These are phyloP conservation scores for Drosophila paulistorum DNA, from an alignment of 1,140 invertebrate genomes.

Conservation along the genomic window DNA sequence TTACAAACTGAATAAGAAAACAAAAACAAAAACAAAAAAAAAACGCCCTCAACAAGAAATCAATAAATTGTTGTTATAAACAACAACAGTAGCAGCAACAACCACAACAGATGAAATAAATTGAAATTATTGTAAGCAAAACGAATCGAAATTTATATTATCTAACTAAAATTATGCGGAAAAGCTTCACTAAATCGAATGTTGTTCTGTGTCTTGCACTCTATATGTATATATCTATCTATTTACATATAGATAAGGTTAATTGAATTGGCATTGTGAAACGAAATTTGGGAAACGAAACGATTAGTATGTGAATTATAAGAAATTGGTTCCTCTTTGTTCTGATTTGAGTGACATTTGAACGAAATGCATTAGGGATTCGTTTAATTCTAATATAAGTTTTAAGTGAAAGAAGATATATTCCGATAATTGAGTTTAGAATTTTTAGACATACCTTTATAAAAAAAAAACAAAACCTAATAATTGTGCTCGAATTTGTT, in stretches of 20 bases:
- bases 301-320: conserved; percentile 10
- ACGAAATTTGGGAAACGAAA: conserved; percentile 68
- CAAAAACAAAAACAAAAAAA: not conserved
- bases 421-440: conserved; percentile 7
- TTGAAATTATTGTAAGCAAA: conserved; percentile 2
- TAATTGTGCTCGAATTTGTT: conserved; percentile 61
- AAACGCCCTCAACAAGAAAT: not conserved
- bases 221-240: not conserved
- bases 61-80: conserved; percentile 15
- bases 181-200: conserved; percentile 1
- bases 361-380: conserved; percentile 3
- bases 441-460: conserved; percentile 22
- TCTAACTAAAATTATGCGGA: not conserved
- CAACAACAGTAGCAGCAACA: not conserved
- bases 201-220: not conserved
- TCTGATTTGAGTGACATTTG: not conserved
- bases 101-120: not conserved
- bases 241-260: not conserved
- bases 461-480: not conserved
- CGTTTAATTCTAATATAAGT: conserved; percentile 8
- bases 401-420: not conserved
- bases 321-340: conserved; percentile 5
- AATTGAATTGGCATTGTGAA: conserved; percentile 40
- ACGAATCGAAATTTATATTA: conserved; percentile 5
- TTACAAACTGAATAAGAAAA: conserved; percentile 22